Percentiles rank a stretch among this genome's conserved stretches.
These are phyloP conservation scores for Alentia gelatinosa DNA, from an alignment of 2,888 invertebrate species.

Conservation along the genomic window DNA sequence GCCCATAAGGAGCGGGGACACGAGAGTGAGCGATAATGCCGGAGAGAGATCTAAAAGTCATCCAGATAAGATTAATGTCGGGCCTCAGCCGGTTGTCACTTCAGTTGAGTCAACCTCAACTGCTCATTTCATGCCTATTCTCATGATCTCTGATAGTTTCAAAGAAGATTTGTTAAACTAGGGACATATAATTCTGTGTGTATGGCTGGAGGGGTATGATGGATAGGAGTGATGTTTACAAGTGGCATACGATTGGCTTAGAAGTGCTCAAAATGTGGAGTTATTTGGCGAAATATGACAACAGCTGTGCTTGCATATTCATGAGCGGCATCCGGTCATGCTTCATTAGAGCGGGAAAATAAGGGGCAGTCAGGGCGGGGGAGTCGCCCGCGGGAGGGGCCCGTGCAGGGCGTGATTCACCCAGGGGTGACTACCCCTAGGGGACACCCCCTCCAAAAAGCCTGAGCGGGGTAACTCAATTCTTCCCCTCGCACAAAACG, in stretches of 20 bases:
- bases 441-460: neutral
- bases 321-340: neutral
- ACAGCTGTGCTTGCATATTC: neutral
- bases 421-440: neutral
- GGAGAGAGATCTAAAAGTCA: neutral
- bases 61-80: neutral
- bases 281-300: neutral
- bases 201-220: neutral
- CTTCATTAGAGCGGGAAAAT: conserved; percentile 8
- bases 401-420: neutral
- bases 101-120: neutral
- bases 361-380: neutral
- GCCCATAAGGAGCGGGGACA: neutral
- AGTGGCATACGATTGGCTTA: neutral
- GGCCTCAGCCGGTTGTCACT: neutral
- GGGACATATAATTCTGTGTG: no score
- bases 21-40: neutral
- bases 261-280: neutral
- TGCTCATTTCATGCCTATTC: neutral
- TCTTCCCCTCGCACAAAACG: neutral
- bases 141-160: no score
- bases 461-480: neutral
- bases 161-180: no score
- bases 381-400: neutral
- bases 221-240: neutral